Conservation (phyloP, 2,797 vertebrate genomes). For the Malacoraja senta region DNA sequence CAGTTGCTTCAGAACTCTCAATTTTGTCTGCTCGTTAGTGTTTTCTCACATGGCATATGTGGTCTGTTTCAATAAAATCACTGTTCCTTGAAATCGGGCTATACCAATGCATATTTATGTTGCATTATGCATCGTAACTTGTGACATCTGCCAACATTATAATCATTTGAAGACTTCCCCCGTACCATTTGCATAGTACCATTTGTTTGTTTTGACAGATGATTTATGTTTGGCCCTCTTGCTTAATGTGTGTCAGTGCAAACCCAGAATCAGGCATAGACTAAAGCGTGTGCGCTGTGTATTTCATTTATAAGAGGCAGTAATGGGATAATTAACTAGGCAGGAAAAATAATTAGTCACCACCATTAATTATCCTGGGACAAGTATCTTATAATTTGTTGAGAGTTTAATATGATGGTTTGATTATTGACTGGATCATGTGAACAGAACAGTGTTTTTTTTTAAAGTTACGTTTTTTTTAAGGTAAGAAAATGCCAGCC, state of each 20-base stretch:
- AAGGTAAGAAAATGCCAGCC: not conserved
- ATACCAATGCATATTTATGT: not conserved
- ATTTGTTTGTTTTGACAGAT: not conserved
- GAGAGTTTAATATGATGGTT: not conserved
- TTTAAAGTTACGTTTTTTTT: not conserved
- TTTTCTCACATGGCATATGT: not conserved
- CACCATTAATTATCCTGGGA: not conserved
- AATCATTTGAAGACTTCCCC: not conserved
- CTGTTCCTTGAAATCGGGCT: not conserved
- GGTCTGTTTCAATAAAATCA: not conserved
- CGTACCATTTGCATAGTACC: not conserved
- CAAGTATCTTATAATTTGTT: not conserved
- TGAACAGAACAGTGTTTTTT: not conserved
- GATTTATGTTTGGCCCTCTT: not conserved
- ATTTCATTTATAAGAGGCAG: not conserved
- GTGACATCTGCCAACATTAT: not conserved
- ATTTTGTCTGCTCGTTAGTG: not conserved
- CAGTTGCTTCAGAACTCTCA: slow-evolving; percentile 19
- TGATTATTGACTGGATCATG: not conserved
- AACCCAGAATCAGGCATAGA: not conserved
- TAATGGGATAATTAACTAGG: not conserved
- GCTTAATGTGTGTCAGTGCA: not conserved
- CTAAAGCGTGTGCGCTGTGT: not conserved
- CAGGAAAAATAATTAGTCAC: not conserved
- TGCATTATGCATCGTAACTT: not conserved